These are phyloP conservation scores for Parasteatoda lunata DNA, from an alignment of 2,888 invertebrate species.

Conservation along the genomic window DNA sequence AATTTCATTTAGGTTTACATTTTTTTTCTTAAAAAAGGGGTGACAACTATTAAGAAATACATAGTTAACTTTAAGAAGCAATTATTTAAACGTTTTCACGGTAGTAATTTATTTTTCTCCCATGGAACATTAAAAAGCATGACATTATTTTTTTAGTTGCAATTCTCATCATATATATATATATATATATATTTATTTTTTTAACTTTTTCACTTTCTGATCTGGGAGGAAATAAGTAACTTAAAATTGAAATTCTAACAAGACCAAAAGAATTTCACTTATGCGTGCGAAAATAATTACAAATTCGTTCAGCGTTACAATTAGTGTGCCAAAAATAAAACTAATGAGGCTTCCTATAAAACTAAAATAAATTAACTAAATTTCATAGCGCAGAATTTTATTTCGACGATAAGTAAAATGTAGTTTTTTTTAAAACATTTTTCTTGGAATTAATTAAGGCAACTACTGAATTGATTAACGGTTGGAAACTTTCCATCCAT, in stretches of 20 bases:
- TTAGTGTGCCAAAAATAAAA: constrained; percentile 11
- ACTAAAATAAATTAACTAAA: constrained; percentile 31
- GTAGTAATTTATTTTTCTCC: no score
- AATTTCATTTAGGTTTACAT: no score
- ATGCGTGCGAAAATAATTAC: constrained; percentile 3
- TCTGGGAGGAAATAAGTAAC: neutral
- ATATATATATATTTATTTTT: no score
- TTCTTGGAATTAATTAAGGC: constrained; percentile 18
- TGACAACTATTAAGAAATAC: no score
- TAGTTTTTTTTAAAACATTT: neutral
- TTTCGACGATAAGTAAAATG: constrained; percentile 19
- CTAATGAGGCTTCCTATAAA: constrained; percentile 37
- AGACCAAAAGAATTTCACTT: neutral
- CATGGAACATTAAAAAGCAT: no score
- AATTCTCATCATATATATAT: no score
- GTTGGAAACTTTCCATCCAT: neutral
- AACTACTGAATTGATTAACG: constrained; percentile 11
- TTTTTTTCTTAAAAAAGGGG: no score
- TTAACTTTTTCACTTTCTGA: no score
- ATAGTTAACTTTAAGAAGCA: no score
- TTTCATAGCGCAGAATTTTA: constrained; percentile 15
- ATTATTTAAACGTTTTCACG: no score
- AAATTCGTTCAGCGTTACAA: neutral
- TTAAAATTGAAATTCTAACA: neutral
- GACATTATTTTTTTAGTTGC: no score